phyloP scores from a whole-genome alignment of 2,113 vertebrate genomes.

The Podiceps cristatus region DNA sequence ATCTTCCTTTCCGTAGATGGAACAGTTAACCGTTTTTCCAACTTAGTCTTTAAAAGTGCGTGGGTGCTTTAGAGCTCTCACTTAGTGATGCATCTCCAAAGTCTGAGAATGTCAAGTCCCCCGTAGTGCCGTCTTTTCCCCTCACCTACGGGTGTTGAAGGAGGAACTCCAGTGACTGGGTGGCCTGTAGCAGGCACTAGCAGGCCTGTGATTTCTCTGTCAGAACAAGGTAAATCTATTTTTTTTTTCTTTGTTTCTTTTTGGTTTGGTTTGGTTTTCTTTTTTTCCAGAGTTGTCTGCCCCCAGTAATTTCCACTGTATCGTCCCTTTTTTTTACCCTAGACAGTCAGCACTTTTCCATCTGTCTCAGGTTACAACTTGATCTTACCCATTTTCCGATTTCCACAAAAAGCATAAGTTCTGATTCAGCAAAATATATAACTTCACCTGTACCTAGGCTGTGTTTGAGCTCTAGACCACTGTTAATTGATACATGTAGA shows the following conservation, averaged over 20 bases:
- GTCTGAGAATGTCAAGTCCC: not conserved
- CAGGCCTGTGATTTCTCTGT: not conserved
- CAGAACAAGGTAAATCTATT: not conserved
- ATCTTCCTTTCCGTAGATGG: not conserved
- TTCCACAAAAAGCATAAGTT: not conserved
- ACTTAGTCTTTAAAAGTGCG: not conserved
- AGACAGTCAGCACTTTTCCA: not conserved
- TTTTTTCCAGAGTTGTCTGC: not conserved
- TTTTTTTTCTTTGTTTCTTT: too few species aligned
- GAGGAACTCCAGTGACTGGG: not conserved
- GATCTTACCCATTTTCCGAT: not conserved
- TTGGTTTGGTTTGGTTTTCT: too few species aligned
- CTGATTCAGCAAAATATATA: not conserved
- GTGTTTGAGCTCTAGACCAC: not conserved
- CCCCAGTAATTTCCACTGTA: not conserved
- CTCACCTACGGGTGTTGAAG: not conserved
- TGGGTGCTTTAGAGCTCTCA: not conserved
- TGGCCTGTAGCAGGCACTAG: not conserved
- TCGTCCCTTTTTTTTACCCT: not conserved
- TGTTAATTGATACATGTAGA: not conserved
- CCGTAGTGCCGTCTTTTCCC: not conserved
- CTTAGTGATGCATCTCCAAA: not conserved
- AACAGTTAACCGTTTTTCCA: not conserved
- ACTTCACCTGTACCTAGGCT: accelerated
- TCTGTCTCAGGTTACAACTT: not conserved